A percentile compares a stretch with the other conserved stretches of the same genome.
phyloP scores from a whole-genome alignment of 1,140 invertebrate genomes.

The Monochamus saltuarius region DNA sequence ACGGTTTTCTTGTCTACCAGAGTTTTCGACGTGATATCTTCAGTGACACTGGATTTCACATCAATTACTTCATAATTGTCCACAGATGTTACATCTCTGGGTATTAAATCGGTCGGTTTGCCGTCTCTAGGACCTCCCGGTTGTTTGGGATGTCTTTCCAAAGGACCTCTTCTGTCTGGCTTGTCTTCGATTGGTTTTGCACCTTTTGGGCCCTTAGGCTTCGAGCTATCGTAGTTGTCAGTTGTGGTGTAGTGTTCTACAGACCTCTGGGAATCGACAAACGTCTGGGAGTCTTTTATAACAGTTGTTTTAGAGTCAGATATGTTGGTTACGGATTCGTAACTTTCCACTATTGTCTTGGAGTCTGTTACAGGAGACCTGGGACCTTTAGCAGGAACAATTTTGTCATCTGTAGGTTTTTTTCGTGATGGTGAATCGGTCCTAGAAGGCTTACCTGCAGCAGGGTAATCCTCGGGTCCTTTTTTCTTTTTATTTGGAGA shows the following conservation, averaged over 20 bases:
- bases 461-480: no score
- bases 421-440: no score
- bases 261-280: conserved; percentile 34
- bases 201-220: conserved; percentile 22
- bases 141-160: background rate
- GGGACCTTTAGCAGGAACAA: background rate
- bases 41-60: conserved; percentile 17
- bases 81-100: conserved; percentile 5
- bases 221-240: conserved; percentile 31
- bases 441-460: no score
- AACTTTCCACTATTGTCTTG: conserved; percentile 33
- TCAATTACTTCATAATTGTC: conserved; percentile 6
- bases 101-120: conserved; percentile 1
- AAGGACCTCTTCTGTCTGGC: background rate
- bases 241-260: conserved; percentile 32
- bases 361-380: conserved; percentile 20
- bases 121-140: background rate
- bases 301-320: conserved; percentile 34
- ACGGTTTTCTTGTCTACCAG: conserved; percentile 8
- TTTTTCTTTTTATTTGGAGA: background rate
- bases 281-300: conserved; percentile 41
- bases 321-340: conserved; percentile 30
- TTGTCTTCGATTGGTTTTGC: conserved; percentile 15
- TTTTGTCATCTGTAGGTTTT: background rate
- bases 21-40: no score